These are phyloP conservation scores for Ancistrus triradiatus DNA, from an alignment of 2,113 vertebrate species.

Conservation along the genomic window DNA sequence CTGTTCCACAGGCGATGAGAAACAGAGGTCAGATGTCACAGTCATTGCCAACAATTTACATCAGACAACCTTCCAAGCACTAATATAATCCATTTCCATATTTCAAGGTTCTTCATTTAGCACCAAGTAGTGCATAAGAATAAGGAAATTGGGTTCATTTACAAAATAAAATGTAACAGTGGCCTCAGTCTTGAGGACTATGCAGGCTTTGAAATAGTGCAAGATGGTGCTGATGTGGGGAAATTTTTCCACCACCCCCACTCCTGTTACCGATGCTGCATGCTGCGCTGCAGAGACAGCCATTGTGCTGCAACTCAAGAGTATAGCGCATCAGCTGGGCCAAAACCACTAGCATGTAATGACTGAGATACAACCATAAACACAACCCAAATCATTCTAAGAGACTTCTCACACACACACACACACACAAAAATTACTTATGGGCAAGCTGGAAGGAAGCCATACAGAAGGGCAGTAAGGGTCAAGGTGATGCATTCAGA, in stretches of 20 bases:
- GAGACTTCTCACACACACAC: not conserved
- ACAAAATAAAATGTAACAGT: no score
- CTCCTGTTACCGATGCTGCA: not conserved
- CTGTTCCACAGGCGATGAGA: no score
- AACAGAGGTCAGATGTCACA: no score
- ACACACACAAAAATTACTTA: not conserved
- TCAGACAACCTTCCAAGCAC: no score
- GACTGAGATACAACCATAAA: conserved; percentile 3
- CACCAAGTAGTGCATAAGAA: no score
- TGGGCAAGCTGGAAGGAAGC: conserved; percentile 10
- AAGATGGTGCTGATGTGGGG: conserved; percentile 21
- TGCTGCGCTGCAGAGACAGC: conserved; percentile 13
- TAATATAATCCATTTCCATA: no score
- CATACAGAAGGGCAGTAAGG: not conserved
- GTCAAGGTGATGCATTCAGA: not conserved
- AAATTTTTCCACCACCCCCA: conserved; percentile 9
- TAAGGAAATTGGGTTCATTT: no score
- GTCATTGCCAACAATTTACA: no score
- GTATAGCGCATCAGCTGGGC: not conserved
- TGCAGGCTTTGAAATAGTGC: not conserved
- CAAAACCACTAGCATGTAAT: conserved; percentile 6
- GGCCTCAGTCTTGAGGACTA: not conserved
- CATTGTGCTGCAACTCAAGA: conserved; percentile 26
- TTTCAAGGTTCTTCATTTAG: no score
- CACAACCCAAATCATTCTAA: not conserved